These are phyloP conservation scores for Mus spretus DNA, from an alignment of 2,797 vertebrate species.

Conservation along the genomic window DNA sequence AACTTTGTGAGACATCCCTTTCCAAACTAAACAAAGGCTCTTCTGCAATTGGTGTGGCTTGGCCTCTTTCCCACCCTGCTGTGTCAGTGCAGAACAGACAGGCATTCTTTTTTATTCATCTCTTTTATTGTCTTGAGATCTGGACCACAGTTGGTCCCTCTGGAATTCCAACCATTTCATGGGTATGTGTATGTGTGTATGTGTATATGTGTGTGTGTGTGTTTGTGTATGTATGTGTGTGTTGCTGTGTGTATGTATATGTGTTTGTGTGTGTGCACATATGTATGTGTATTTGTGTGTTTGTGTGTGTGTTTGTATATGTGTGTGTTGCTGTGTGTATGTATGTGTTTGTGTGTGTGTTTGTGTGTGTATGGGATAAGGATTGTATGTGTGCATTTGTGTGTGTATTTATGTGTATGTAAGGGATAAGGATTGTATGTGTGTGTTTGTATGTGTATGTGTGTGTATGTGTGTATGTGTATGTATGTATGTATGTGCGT, in stretches of 20 bases:
- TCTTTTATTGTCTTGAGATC: not conserved
- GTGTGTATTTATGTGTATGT: not conserved
- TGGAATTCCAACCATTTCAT: conserved; percentile 54
- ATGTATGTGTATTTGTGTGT: too few relatives aligned
- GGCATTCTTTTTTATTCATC: not conserved
- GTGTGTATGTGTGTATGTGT: too few relatives aligned
- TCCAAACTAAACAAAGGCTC: conserved; percentile 5
- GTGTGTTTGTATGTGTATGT: too few relatives aligned
- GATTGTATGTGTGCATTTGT: not conserved
- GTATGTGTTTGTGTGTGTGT: too few relatives aligned
- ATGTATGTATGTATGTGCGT: too few relatives aligned
- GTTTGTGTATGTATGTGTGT: not conserved
- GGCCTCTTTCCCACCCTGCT: not conserved
- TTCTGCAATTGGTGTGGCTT: not conserved
- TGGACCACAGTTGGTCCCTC: conserved; percentile 16
- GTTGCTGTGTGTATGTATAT: not conserved
- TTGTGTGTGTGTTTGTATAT: too few relatives aligned
- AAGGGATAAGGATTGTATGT: too few relatives aligned
- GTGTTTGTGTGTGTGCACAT: too few relatives aligned
- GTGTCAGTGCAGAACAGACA: not conserved
- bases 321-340: too few relatives aligned
- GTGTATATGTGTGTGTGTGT: not conserved
- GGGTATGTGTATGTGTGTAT: not conserved
- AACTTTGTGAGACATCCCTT: not conserved
- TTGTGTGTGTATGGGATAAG: not conserved